Base-by-base conservation (phyloP, 2,797 vertebrate genomes). In the Micropoecilia bifurca region DNA sequence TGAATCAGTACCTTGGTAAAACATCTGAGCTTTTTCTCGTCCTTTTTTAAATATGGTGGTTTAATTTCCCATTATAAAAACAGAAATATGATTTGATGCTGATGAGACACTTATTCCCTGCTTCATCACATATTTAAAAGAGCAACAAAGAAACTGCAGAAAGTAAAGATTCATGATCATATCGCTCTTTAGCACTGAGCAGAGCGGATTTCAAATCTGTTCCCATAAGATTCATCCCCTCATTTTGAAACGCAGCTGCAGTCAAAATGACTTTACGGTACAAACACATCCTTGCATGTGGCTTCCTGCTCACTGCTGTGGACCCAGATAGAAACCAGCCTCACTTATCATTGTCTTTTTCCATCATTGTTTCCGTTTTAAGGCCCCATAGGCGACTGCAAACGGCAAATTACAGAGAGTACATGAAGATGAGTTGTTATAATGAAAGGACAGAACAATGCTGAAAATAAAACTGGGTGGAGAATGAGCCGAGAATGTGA, bases 321-420 rank as follows among this genome's bases (percentile, higher is more conserved):
- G 80, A 82, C 85, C 63, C 71, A 83, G 76, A 90, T 79, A 77
- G 77, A 84, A 83, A 68, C 61, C 46, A 75, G 46, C 73, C 69
- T 79, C 74, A 83, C 73, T 88, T 89, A 86, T 76, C 73, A 33
- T 78, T 83, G 80, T 89, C 83, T 86, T 78, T 85, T 87, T 81
- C 80, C 77, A 80, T 87, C 83, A 88, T 63, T 81, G 73, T 83
- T 83, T 85, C 82, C 84, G 78, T 88, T 90, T 92, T 83, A 90
- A 76, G 79, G 79, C 74, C 71, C 86, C 81, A 84, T 71, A 85
- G 83, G 83, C 55, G 6, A 82, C 80, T 45, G 59, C 25, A 28
- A 87, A 85, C 77, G 74, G 80, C 78, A 88, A 88, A 91, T 89
- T 86, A 89, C 87, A 78, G 73, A 69, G 75, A 82, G 75, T 79